Evolutionary conservation across 2,113 vertebrate species (phyloP), one percentile per base, ranked within the genome.

Genomic region (Entomyzon cyanotis): DNA sequence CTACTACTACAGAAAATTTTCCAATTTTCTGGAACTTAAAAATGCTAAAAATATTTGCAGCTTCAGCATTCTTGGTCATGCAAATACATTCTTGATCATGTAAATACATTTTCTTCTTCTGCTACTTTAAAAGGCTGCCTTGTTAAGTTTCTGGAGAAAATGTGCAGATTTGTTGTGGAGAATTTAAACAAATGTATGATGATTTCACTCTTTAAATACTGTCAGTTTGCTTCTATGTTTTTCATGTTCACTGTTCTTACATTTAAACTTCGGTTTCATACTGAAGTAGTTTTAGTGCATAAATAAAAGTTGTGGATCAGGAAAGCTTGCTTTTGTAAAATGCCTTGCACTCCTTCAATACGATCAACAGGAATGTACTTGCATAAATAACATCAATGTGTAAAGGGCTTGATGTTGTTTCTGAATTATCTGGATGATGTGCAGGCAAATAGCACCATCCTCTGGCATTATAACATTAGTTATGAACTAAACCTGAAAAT

Each of bases 391-490:
- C 0, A 0, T 42, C 3, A 9, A 9, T 0, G 1, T 59, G 14
- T 56, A 42, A 77, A 53, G 64, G 22, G 30, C 22, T 10, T 12
- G 24, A 27, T 73, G 21, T 22, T 91, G 50, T 62, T 82, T 88
- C 56, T 75, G 47, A 82, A 74, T 86, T 67, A 47, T 31, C 53
- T 83, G 84, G 28, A 46, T 62, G 71, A 59, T 60, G 47, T 80
- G 28, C 62, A 93, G 73, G 68, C 49, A 79, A 94, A 96, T 80
- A 97, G 96, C 95, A 95, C 95, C 96, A 96, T 97, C 96, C 90
- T 95, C 96, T 96, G 96, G 94, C 68, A 70, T 77, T 44, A 7
- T 37, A 79, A 20, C n/a, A 52, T 39, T 59, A 64, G 41, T 60
- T 91, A 68, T 47, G 55, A 67, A 81, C 88, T 76, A 80, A 93